These are phyloP conservation scores for Aromia moschata DNA, from an alignment of 2,888 invertebrate species.

Conservation along the genomic window DNA sequence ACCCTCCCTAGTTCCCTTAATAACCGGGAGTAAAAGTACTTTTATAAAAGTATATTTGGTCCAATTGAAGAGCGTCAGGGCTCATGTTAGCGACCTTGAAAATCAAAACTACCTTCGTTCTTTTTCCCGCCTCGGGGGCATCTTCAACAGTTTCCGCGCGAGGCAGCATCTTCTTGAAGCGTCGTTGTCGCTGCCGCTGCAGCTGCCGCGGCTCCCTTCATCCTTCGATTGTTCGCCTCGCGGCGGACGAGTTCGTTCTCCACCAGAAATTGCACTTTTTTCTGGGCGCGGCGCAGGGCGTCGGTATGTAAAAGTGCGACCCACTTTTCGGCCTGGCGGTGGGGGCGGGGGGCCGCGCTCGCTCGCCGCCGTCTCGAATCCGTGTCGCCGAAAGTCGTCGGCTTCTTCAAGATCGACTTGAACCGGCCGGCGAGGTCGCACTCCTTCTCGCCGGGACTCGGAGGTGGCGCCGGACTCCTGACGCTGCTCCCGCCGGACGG, in stretches of 20 bases:
- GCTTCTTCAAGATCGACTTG: conserved; percentile 69
- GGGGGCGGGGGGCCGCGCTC: conserved; percentile 56
- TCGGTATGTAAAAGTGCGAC: conserved; percentile 73
- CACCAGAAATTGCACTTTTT: conserved; percentile 79
- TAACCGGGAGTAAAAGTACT: too few relatives aligned
- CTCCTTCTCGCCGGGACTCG: conserved; percentile 52
- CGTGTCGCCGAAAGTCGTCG: conserved; percentile 59
- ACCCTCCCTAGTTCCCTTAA: too few relatives aligned
- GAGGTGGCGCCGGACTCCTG: conserved; percentile 33
- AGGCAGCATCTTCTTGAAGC: too few relatives aligned
- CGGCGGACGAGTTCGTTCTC: conserved; percentile 65
- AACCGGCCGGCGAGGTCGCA: conserved; percentile 52
- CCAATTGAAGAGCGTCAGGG: too few relatives aligned
- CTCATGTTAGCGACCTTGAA: too few relatives aligned
- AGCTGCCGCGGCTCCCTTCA: too few relatives aligned
- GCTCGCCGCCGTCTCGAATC: too few relatives aligned
- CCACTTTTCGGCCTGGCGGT: conserved; percentile 54
- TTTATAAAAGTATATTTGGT: too few relatives aligned
- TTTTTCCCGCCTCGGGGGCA: conserved; percentile 1
- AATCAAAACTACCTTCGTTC: neutral
- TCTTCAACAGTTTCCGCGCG: too few relatives aligned
- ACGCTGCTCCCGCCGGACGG: too few relatives aligned
- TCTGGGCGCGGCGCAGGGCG: conserved; percentile 64
- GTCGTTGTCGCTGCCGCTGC: too few relatives aligned
- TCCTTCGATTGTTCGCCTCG: conserved; percentile 19